Base-by-base conservation (phyloP, 2,113 vertebrate genomes). In the Rhinolophus sinicus region DNA sequence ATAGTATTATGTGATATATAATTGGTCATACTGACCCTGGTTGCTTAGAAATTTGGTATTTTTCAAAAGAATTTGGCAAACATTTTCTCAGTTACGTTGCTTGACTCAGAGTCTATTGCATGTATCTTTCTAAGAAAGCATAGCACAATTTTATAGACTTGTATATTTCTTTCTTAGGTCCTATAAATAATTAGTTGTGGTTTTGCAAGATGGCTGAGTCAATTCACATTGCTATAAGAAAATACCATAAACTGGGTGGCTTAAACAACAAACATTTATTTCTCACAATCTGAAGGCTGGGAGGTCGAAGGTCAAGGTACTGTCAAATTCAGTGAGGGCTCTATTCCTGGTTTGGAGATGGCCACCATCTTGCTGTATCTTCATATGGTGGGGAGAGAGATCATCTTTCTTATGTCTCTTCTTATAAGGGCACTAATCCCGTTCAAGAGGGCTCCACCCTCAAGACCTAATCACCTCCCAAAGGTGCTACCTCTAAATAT, bases 31-130 rank as follows among this genome's bases (percentile, higher is more conserved):
- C 50, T 77, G 72, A 80, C 8, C 70, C 26, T 64, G 22, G 2
- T 87, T 75, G 33, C 67, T 87, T 96, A 50, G 40, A 82, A 69
- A 76, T 96, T 78, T 81, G n/a, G 69, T 6, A 33, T 82, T 91
- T 93, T 58, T 13, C 60, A 19, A 80, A 87, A 81, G 28, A 14
- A 69, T 69, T 67, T 82, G 50, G 33, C 14, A 73, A 73, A 80
- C 40, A 58, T 89, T 84, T 93, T 22, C 40, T 85, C 33, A 52
- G 14, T 88, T 88, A 14, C n/a, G 14, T 88, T 88, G 30, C 33
- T 75, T 67, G n/a, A 78, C 13, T 33, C 26, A 54, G 40, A 19
- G 50, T 69, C 19, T 84, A 76, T 83, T 60, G 33, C 9, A 26
- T 60, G 26, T 44, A 30, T 87, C 30, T 87, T 47, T 95, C 30